Conservation (phyloP, 2,888 invertebrate genomes). For the Spilarctia lutea region DNA sequence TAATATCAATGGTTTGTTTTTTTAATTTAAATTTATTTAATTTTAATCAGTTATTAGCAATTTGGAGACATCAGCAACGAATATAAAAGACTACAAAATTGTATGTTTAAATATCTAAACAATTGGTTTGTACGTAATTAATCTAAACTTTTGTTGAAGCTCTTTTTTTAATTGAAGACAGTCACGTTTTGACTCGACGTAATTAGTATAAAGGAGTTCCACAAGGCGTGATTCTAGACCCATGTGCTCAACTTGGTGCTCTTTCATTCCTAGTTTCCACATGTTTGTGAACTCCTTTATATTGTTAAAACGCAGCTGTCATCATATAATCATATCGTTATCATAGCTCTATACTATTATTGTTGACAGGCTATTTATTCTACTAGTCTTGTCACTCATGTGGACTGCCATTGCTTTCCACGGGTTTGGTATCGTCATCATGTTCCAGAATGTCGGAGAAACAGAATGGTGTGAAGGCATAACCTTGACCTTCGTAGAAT, state of each 20-base stretch:
- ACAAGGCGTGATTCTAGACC: constrained; percentile 7
- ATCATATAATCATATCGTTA: not conserved
- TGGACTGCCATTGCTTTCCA: constrained; percentile 64
- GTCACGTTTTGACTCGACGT: constrained; percentile 24
- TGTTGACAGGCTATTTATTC: constrained; percentile 29
- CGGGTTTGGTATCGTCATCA: constrained; percentile 71
- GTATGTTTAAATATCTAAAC: constrained; percentile 35
- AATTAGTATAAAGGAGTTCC: not conserved
- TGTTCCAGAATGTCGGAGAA: constrained; percentile 88
- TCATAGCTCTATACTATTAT: not conserved
- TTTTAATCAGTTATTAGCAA: constrained; percentile 29
- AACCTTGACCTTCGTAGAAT: constrained; percentile 93
- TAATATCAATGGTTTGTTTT: constrained; percentile 11
- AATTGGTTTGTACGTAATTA: constrained; percentile 48
- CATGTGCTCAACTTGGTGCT: not conserved
- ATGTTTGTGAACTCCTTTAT: not conserved
- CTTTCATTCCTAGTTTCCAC: not conserved
- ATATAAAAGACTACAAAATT: constrained; percentile 38
- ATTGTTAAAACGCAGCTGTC: constrained; percentile 2
- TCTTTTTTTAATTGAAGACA: constrained; percentile 26
- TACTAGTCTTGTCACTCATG: constrained; percentile 66
- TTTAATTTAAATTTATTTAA: constrained; percentile 24
- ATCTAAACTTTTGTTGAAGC: constrained; percentile 29
- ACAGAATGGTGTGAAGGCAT: constrained; percentile 91
- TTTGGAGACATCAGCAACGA: constrained; percentile 45